Base-by-base conservation (phyloP, 2,113 vertebrate genomes). In the Desmodus rotundus region DNA sequence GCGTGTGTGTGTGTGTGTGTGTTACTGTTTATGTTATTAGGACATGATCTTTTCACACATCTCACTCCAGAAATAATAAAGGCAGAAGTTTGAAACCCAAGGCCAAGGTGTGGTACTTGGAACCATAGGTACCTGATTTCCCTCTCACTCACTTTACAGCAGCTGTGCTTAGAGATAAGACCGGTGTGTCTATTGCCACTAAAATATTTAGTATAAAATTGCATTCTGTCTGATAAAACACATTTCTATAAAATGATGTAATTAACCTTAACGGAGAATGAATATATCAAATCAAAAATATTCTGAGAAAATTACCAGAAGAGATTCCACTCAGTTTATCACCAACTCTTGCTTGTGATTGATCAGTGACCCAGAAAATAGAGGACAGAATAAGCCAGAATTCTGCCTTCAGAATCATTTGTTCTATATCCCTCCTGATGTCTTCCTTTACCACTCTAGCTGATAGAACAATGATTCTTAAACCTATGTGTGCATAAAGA, bases 201-300 rank as follows among this genome's bases (percentile, higher is more conserved):
- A 50, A 94, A 94, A 82, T 36, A 24, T 74, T 96, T 82, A 52
- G n/a, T 83, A 93, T 63, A 92, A 89, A 92, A 76, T n/a, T 77
- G 7, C 41, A 87, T 91, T 93, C 50, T 89, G 54, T 77, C 36
- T 81, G 70, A 17, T 91, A 72, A 90, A 93, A 89, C 28, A 54
- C 43, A 81, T 94, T 87, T 92, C 54, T 87, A 56, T 77, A 90
- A 43, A 83, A 88, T 67, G 38, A 14, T 65, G 5, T 56, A 95
- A 91, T 88, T 96, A 87, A 61, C 12, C 52, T 87, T 81, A 94
- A 84, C 89, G 33, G 10, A 87, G 22, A 93, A 73, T 65, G 86
- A 87, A 58, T 93, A 56, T 47, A 36, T 45, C 61, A 85, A 92
- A 54, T 77, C 9, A 67, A 85, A 93, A 89, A 58, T 36, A 87